These are phyloP conservation scores for Falco biarmicus DNA, from an alignment of 2,797 vertebrate genomes.

Conservation along the genomic window DNA sequence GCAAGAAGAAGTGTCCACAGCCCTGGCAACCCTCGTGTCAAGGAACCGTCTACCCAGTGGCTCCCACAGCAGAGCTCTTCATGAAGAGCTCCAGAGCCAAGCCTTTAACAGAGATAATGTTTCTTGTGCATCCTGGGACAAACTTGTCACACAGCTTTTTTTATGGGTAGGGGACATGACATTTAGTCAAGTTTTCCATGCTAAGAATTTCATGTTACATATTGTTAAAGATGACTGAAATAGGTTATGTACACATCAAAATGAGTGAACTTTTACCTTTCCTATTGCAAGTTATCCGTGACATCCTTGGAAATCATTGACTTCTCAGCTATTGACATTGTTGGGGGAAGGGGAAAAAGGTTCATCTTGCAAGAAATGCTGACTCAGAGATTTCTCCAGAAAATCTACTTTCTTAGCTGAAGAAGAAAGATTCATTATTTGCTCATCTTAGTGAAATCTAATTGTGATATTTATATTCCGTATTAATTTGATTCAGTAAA, in stretches of 20 bases:
- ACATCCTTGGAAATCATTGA: constrained; percentile 78
- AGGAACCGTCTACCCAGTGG: neutral
- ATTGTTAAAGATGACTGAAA: constrained; percentile 75
- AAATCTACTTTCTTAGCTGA: constrained; percentile 57
- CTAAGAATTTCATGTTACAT: constrained; percentile 68
- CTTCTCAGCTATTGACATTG: constrained; percentile 69
- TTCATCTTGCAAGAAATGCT: constrained; percentile 65
- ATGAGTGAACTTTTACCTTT: constrained; percentile 76
- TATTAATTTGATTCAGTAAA: constrained; percentile 67
- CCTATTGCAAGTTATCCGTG: constrained; percentile 71
- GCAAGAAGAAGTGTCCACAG: neutral
- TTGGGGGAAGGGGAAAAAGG: constrained; percentile 41
- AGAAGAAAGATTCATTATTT: constrained; percentile 48
- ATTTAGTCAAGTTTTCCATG: constrained; percentile 47
- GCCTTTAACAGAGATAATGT: neutral
- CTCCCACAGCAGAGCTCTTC: neutral
- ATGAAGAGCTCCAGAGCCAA: neutral
- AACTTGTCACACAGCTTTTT: constrained; percentile 16
- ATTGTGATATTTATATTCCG: constrained; percentile 67
- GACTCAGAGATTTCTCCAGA: constrained; percentile 57
- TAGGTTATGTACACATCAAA: constrained; percentile 69
- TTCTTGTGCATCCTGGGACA: neutral
- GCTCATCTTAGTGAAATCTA: constrained; percentile 55
- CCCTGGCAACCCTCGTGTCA: neutral
- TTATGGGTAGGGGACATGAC: constrained; percentile 9